Evolutionary conservation across 1,140 invertebrate genomes (phyloP).

Genomic region (Panagrolaimus sp.): DNA sequence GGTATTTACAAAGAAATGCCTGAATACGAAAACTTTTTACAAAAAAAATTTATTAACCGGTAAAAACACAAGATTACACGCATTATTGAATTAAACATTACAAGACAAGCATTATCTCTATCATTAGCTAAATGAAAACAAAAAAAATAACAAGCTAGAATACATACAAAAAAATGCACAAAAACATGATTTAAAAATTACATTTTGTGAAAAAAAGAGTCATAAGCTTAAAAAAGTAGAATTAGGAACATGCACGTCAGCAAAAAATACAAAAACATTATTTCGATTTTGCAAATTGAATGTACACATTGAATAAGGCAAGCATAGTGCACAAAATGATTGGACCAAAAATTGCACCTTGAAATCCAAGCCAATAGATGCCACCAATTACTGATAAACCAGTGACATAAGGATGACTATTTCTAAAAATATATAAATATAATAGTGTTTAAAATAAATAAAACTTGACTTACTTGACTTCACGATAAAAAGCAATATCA

Average conservation of each 20-base stretch:
- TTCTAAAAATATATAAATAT: constrained; percentile 62
- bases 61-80: too few species aligned
- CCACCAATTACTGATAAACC: constrained; percentile 94
- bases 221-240: background rate
- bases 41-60: too few species aligned
- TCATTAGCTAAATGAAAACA: too few species aligned
- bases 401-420: constrained; percentile 95
- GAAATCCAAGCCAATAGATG: constrained; percentile 87
- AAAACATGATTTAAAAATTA: background rate
- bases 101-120: too few species aligned
- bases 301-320: constrained; percentile 72
- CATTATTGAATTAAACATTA: too few species aligned
- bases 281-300: constrained; percentile 31
- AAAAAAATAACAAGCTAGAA: too few species aligned
- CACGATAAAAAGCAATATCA: constrained; percentile 88
- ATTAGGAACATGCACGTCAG: too few species aligned
- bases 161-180: background rate
- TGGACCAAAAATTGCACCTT: constrained; percentile 92
- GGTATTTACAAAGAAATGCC: too few species aligned
- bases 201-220: too few species aligned
- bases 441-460: background rate
- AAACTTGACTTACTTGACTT: constrained; percentile 91
- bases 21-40: too few species aligned
- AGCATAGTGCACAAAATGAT: constrained; percentile 79
- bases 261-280: constrained; percentile 10